These are phyloP conservation scores for Pristionchus japonicus DNA, from an alignment of 2,888 invertebrate species.

Conservation along the genomic window DNA sequence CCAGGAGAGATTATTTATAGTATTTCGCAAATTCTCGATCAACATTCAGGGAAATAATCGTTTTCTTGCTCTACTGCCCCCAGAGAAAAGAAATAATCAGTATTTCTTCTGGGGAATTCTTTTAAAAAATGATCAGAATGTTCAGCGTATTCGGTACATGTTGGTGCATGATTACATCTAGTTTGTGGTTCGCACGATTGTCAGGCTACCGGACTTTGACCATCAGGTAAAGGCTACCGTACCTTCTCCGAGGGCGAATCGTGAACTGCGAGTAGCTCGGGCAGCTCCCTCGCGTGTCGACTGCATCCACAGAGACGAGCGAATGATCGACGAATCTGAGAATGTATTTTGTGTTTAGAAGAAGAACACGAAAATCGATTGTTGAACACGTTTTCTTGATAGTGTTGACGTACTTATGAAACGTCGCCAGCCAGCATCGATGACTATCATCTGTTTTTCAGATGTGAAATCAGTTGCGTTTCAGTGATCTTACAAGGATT, in stretches of 20 bases:
- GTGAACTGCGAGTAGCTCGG: constrained; percentile 26
- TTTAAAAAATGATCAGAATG: background rate
- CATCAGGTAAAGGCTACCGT: background rate
- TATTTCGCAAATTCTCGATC: too few relatives aligned
- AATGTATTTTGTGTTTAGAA: background rate
- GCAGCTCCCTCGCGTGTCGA: background rate
- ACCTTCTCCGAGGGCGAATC: constrained; percentile 26
- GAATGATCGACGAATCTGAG: constrained; percentile 6
- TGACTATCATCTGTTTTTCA: background rate
- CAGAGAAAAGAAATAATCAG: too few relatives aligned
- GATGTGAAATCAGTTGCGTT: background rate
- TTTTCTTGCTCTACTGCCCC: background rate
- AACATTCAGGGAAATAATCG: too few relatives aligned
- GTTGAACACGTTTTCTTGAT: background rate
- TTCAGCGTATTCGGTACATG: background rate
- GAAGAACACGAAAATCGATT: background rate
- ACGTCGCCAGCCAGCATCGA: background rate
- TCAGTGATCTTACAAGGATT: background rate
- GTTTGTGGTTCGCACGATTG: too few relatives aligned
- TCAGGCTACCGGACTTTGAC: background rate
- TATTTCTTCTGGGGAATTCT: background rate
- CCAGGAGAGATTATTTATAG: too few relatives aligned
- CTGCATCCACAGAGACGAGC: constrained; percentile 36
- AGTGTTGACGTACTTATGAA: constrained; percentile 51
- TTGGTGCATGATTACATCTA: background rate